Base-by-base conservation (phyloP, 2,797 vertebrate genomes). In the Benthosema pterotum region DNA sequence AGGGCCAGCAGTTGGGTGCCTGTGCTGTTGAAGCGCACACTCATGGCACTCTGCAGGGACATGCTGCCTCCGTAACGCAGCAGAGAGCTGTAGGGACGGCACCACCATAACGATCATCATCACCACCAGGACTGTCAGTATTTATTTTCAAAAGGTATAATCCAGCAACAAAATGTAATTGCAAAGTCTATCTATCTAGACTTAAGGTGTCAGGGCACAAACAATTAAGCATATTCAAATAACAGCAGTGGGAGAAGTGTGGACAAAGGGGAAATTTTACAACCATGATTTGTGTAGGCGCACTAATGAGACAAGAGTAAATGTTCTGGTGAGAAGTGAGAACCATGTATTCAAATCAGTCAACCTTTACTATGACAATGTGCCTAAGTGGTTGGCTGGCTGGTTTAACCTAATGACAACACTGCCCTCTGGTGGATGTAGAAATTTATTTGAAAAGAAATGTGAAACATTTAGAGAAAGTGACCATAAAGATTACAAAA, bases 31-130 rank as follows among this genome's bases (percentile, higher is more conserved):
- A 99, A 99, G 25, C 98, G 94, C 0, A 99, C 97, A 0, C 97
- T 99, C 97, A 99, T 99, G 82, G 97, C 98, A 60, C 98, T 99
- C 83, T 98, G 97, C 43, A 98, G 93, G 46, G 97, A 97, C 45
- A 98, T 94, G 83, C 96, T 98, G 54, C 98, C 97, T 11, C 98
- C 98, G 0, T 99, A 99, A 49, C 97, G 95, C 50, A 98, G 91
- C 75, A 99, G 88, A 0, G 97, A 98, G 75, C 98, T 99, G 83
- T 49, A 78, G 62, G 51, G 52, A 32, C 7, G 42, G 28, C n/a
- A 19, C 19, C 11, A 51, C 11, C 11, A 14, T 11, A 38, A 38
- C 11, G 32, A 38, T 38, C 6, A 38, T 38, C 9, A 11, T 9
- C 7, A 38, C 32, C 32, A 38, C 6, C 32, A 38, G 8, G 7